Conservation (phyloP, 2,797 vertebrate genomes). For the Cygnus olor region DNA sequence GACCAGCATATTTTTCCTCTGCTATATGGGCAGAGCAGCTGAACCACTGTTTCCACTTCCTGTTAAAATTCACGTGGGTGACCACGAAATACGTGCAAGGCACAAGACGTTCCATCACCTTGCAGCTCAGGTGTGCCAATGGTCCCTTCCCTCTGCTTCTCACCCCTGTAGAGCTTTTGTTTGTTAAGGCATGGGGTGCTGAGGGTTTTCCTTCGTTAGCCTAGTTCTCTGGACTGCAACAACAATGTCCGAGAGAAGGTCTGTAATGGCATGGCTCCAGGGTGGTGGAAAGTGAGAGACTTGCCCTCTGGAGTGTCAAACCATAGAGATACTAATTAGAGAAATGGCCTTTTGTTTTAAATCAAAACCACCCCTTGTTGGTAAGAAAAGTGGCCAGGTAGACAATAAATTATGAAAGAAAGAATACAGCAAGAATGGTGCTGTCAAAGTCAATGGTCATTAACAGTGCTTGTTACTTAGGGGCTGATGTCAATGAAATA, state of each 20-base stretch:
- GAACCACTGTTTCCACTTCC: neutral
- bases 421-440: neutral
- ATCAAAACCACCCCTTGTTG: neutral
- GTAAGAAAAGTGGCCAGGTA: neutral
- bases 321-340: neutral
- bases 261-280: neutral
- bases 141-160: neutral
- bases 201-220: neutral
- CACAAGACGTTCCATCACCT: neutral
- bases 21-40: neutral
- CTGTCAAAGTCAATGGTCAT: neutral
- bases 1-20: neutral
- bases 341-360: neutral
- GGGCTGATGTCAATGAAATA: neutral
- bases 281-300: neutral
- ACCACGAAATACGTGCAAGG: rapidly evolving
- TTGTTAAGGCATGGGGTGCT: rapidly evolving
- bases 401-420: neutral
- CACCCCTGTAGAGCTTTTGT: neutral
- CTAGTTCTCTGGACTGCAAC: neutral
- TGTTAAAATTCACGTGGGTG: neutral
- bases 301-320: neutral
- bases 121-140: neutral
- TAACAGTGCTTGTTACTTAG: neutral
- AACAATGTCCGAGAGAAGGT: neutral